Evolutionary conservation across 92 coral and sea anemone species (phyloP).

Genomic region (Siderastrea siderea): DNA sequence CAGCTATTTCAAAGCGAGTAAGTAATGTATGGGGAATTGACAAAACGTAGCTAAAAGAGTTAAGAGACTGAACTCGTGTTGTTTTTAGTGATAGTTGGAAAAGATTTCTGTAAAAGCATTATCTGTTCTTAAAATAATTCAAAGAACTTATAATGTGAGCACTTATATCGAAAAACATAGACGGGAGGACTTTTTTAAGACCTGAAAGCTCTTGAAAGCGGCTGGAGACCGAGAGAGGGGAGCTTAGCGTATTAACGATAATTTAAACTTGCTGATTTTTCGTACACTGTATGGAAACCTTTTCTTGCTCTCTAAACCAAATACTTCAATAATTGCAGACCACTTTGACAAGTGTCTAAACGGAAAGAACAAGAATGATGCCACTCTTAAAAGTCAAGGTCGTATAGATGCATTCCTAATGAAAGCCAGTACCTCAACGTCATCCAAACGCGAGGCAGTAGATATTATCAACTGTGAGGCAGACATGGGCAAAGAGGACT

Average conservation of each 20-base stretch:
- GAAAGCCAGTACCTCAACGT: constrained; percentile 14
- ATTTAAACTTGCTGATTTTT: too few species aligned
- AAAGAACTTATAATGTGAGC: background rate
- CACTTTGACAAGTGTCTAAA: constrained; percentile 28
- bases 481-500: background rate
- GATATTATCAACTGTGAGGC: constrained; percentile 1
- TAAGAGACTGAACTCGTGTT: background rate
- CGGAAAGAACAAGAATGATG: constrained; percentile 15
- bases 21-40: background rate
- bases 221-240: background rate
- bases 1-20: constrained; percentile 9
- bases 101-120: too few species aligned
- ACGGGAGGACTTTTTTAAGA: background rate
- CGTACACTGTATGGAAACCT: background rate
- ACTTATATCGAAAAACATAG: background rate
- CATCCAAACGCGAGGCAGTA: background rate
- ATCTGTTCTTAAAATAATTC: background rate
- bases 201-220: background rate
- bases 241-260: background rate
- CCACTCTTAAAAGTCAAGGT: constrained; percentile 10
- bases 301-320: background rate
- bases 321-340: background rate
- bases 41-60: background rate
- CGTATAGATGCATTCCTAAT: constrained; percentile 4
- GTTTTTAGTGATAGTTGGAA: too few species aligned